Conservation (phyloP, 1,140 invertebrate species). For the Brachionus asplanchnoidis region DNA sequence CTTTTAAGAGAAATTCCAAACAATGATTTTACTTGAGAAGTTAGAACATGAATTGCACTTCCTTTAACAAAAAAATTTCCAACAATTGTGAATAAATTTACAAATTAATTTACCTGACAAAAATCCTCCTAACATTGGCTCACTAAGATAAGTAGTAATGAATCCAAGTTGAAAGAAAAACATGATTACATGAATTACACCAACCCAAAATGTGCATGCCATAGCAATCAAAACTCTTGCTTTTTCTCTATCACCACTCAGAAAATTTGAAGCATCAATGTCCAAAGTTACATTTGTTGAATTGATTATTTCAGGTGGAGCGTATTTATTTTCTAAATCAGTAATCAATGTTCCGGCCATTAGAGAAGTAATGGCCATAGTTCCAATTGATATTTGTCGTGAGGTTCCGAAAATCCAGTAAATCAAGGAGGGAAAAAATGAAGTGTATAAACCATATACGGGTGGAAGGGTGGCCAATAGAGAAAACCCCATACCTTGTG, state of each 20-base stretch:
- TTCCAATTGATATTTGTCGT: constrained; percentile 83
- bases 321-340: background rate
- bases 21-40: constrained; percentile 57
- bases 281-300: background rate
- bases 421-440: constrained; percentile 82
- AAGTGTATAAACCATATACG: constrained; percentile 85
- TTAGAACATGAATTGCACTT: constrained; percentile 58
- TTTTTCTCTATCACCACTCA: constrained; percentile 5
- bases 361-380: constrained; percentile 78
- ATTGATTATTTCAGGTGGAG: background rate
- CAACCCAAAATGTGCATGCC: constrained; percentile 19
- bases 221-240: constrained; percentile 4
- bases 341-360: constrained; percentile 61
- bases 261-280: background rate
- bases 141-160: constrained; percentile 58
- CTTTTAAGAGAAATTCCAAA: constrained; percentile 51
- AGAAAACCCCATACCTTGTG: constrained; percentile 74
- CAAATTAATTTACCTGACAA: constrained; percentile 52
- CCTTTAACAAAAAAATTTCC: background rate
- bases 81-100: background rate
- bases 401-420: constrained; percentile 87
- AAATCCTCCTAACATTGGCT: constrained; percentile 59
- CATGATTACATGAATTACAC: constrained; percentile 52
- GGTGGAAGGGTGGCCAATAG: constrained; percentile 77
- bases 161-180: constrained; percentile 57